Evolutionary conservation across 2,113 vertebrate species (phyloP).

Genomic region (Anoplopoma fimbria): DNA sequence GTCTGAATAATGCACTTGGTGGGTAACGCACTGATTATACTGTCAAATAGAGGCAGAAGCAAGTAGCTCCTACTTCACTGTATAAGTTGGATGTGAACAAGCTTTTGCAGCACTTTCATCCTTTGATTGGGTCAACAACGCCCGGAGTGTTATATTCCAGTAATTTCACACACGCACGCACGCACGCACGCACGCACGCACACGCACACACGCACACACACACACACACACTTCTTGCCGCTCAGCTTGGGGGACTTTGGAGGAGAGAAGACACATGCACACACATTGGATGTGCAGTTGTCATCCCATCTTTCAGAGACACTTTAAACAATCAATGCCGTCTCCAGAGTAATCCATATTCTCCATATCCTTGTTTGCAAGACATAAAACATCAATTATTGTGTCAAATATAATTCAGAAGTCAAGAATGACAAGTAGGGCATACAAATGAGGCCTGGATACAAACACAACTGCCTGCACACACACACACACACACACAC

Average conservation of each 20-base stretch:
- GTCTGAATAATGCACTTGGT: constrained; percentile 22
- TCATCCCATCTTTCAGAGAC: constrained; percentile 61
- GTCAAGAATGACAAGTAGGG: constrained; percentile 48
- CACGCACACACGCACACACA: constrained; percentile 47
- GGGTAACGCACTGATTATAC: constrained; percentile 35
- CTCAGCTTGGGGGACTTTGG: constrained; percentile 27
- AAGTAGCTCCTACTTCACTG: not conserved
- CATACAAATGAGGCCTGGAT: constrained; percentile 52
- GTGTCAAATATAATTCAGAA: constrained; percentile 63
- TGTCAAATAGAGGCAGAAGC: constrained; percentile 27
- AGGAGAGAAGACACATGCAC: constrained; percentile 30
- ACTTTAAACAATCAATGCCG: constrained; percentile 65
- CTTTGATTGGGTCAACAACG: constrained; percentile 56
- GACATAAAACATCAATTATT: constrained; percentile 71
- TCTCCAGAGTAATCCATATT: constrained; percentile 65
- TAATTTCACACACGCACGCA: constrained; percentile 49
- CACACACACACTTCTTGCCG: constrained; percentile 14
- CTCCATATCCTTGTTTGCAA: constrained; percentile 55
- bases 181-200: constrained; percentile 39
- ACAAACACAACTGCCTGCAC: too few species aligned
- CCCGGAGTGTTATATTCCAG: constrained; percentile 33
- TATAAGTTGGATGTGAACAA: constrained; percentile 35
- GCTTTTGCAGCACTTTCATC: constrained; percentile 35
- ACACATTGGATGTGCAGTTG: constrained; percentile 27
- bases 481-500: not conserved